A percentile compares a stretch with the other conserved stretches of the same genome.
These are phyloP conservation scores for Enteromius anoplus DNA, from an alignment of 2,797 vertebrate species.

Conservation along the genomic window DNA sequence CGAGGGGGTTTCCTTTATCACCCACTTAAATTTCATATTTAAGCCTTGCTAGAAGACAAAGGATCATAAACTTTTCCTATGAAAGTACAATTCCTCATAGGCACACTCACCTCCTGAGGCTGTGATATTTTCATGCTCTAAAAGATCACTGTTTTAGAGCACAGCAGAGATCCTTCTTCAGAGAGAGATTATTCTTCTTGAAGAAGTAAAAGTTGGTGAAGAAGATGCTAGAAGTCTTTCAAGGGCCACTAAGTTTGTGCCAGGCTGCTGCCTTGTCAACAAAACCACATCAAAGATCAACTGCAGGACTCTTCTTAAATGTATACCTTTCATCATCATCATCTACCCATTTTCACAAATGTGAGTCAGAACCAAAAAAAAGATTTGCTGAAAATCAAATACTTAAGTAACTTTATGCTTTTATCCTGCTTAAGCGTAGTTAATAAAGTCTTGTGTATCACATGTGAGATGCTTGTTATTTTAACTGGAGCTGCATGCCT, in stretches of 20 bases:
- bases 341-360: not conserved
- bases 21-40: not conserved
- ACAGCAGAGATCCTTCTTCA: not conserved
- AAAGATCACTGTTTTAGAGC: not conserved
- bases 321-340: not conserved
- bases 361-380: not conserved
- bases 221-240: not conserved
- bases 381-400: not conserved
- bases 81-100: not conserved
- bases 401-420: not conserved
- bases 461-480: not conserved
- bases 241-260: not conserved
- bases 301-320: not conserved
- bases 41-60: constrained; percentile 8
- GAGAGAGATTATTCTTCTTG: not conserved
- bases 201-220: not conserved
- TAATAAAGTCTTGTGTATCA: not conserved
- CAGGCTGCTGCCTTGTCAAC: not conserved
- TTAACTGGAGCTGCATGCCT: not conserved
- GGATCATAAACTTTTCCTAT: not conserved
- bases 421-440: not conserved
- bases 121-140: constrained; percentile 2
- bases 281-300: not conserved
- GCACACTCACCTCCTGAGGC: not conserved
- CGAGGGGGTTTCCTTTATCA: not conserved